A percentile compares a stretch with the other conserved stretches of the same genome.
phyloP scores from a whole-genome alignment of 2,888 invertebrate species.

The Eilema sororculum region DNA sequence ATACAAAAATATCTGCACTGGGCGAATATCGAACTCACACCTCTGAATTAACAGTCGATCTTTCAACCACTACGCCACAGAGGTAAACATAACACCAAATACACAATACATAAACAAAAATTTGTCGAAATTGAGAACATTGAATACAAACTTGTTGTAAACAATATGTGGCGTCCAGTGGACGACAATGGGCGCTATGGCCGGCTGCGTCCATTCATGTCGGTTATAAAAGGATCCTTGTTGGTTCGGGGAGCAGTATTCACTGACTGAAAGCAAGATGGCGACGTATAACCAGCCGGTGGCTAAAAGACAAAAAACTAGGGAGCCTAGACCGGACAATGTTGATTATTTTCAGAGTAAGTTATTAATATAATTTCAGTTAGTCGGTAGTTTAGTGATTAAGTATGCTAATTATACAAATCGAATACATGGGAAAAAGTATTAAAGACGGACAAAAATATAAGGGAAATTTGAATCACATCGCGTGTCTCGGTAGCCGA shows the following conservation, averaged over 20 bases:
- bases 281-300: constrained; percentile 69
- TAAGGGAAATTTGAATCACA: too few species aligned
- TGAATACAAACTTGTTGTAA: not conserved
- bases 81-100: too few species aligned
- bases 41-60: too few species aligned
- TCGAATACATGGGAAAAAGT: too few species aligned
- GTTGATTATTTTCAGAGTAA: constrained; percentile 79
- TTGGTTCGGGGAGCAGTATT: constrained; percentile 26
- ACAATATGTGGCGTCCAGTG: not conserved
- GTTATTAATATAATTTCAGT: not conserved
- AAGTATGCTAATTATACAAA: too few species aligned
- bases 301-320: constrained; percentile 75
- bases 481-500: too few species aligned
- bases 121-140: not conserved
- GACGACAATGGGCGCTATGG: not conserved
- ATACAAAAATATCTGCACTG: too few species aligned
- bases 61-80: too few species aligned
- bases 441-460: too few species aligned
- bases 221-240: constrained; percentile 68
- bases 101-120: not conserved
- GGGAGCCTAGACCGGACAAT: constrained; percentile 65
- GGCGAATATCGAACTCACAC: too few species aligned
- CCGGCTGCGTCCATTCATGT: constrained; percentile 57
- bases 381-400: too few species aligned
- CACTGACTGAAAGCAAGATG: constrained; percentile 49